Evolutionary conservation across 2,888 invertebrate species (phyloP), one percentile per base, ranked within the genome.

Genomic region (Malachius bipustulatus): DNA sequence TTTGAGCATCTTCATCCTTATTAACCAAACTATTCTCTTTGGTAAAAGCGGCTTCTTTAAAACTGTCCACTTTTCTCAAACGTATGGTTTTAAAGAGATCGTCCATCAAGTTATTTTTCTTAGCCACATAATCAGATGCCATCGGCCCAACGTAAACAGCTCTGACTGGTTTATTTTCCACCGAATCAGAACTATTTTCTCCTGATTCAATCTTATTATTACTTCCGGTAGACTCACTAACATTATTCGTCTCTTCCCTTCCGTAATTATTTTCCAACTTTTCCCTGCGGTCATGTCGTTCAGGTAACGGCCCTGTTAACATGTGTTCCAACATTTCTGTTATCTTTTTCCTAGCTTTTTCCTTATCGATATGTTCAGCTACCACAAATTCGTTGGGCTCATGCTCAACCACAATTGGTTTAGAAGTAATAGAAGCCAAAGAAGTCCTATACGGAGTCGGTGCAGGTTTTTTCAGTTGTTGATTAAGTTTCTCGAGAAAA

Each of bases 401-500:
- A 24, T 37, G 36, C n/a, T 36, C 34, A 30, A 14, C 35, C 26
- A 37, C 19, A 13, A 36, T 16, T 2, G 30, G 35, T 10, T 26
- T 11, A 11, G 27, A 28, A 3, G 14, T n/a, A n/a, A n/a, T 16
- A 9, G 32, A 34, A 12, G 30, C 19, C 6, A 19, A 19, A 8
- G 24, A 19, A 19, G 6, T 19, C n/a, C n/a, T 19, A n/a, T 19
- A 19, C 6, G 24, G n/a, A 11, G 19, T 10, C 34, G 14, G 35
- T 10, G 8, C 11, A 9, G 11, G 31, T 14, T 39, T 43, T 32
- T 43, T 40, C 12, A 53, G 36, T 32, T 45, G 48, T 30, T 46
- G 36, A 30, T 43, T 44, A 14, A 56, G 43, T 30, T 44, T 42
- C 35, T 45, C 41, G 33, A 38, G 39, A 34, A 56, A 56, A 4